These are phyloP conservation scores for Erebia palarica DNA, from an alignment of 2,888 invertebrate species.

Conservation along the genomic window DNA sequence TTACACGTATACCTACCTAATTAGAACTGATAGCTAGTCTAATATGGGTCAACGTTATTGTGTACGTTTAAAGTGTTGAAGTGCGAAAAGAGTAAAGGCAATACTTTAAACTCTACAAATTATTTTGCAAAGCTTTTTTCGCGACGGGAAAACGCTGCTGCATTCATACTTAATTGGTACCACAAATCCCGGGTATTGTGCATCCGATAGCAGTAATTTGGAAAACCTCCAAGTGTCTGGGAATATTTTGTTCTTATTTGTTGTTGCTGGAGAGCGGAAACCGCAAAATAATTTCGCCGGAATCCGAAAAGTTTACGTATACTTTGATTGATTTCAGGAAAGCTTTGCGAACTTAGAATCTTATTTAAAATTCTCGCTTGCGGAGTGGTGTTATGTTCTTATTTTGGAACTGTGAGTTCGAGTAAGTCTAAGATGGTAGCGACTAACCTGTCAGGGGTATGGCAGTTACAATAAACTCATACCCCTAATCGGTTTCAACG, in stretches of 20 bases:
- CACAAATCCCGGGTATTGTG: slow-evolving; percentile 34
- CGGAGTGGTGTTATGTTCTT: neutral
- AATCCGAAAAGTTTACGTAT: neutral
- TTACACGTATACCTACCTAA: neutral
- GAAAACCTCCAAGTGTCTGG: slow-evolving; percentile 33
- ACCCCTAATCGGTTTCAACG: no score
- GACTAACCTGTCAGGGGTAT: no score
- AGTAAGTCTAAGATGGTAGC: no score
- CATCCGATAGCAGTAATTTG: slow-evolving; percentile 36
- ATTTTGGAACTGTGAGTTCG: neutral
- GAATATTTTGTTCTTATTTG: slow-evolving; percentile 25
- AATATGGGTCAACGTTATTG: neutral
- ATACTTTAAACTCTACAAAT: neutral
- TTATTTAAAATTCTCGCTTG: neutral
- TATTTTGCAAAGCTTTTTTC: slow-evolving; percentile 7
- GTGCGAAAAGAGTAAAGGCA: neutral
- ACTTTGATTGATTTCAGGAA: slow-evolving; percentile 3
- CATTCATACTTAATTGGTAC: slow-evolving; percentile 29
- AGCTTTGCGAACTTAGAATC: neutral
- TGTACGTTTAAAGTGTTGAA: neutral
- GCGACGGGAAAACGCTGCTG: slow-evolving; percentile 17
- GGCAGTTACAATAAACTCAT: no score
- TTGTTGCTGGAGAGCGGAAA: slow-evolving; percentile 3
- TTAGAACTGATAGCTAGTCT: neutral
- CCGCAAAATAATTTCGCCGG: neutral